Evolutionary conservation across 2,888 invertebrate genomes (phyloP), one percentile per base, ranked within the genome.

Genomic region (Nomada goodeniana): DNA sequence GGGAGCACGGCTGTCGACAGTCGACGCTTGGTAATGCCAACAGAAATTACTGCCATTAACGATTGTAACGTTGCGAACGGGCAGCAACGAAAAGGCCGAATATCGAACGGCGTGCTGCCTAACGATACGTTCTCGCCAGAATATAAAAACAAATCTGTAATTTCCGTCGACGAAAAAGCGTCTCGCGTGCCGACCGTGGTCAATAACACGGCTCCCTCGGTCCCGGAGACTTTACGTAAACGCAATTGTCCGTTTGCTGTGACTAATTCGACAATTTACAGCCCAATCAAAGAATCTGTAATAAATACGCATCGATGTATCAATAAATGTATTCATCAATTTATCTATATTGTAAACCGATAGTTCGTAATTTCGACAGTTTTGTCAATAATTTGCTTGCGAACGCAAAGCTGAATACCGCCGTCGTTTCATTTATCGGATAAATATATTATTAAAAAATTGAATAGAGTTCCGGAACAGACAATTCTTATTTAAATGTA

Each of bases 41-140:
- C 80, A 75, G 79, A 83, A 88, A 88, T 88, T 81, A 88, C 88
- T 86, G 87, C 86, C 85, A 88, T 88, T 88, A 88, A 80, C 84
- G 88, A 88, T 85, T 88, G 88, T 88, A 88, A 88, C 85, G 78
- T 87, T 84, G 83, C 80, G n/a, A 86, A 67, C 81, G 61, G 71
- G 69, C 81, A 74, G 78, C 82, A 67, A 80, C 63, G 72, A 79
- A 84, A 82, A 80, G 64, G 72, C 86, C 84, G 82, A 87, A 87
- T 80, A 87, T 88, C 87, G 87, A 87, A 83, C 81, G 76, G 65
- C 52, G 71, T 55, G 52, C 55, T 50, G 47, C 57, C 53, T 83
- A 75, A 80, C 83, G 68, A 86, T 79, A 84, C 77, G 74, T 78
- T 84, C 86, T 77, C 77, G 84, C 77, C 57, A 81, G 75, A 87